Conservation (phyloP, 2,888 invertebrate genomes). For the Pseudoips prasinana region DNA sequence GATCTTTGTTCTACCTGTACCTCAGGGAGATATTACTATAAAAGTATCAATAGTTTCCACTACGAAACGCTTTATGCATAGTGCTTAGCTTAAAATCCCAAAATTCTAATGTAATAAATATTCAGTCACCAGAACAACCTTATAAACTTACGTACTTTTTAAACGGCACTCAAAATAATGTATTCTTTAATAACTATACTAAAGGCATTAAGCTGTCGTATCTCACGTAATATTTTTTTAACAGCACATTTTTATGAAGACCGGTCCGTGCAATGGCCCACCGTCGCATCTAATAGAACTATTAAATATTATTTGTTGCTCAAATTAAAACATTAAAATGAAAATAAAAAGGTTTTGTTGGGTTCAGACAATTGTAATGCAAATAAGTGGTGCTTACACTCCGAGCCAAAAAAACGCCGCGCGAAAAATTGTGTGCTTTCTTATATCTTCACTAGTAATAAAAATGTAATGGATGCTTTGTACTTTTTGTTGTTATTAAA, state of each 20-base stretch:
- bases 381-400: constrained; percentile 47
- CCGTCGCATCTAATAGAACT: constrained; percentile 62
- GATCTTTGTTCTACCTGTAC: too few relatives aligned
- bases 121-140: too few relatives aligned
- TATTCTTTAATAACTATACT: constrained; percentile 26
- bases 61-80: too few relatives aligned
- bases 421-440: constrained; percentile 40
- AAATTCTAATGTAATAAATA: too few relatives aligned
- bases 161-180: too few relatives aligned
- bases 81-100: too few relatives aligned
- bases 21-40: too few relatives aligned
- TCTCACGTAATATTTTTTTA: constrained; percentile 35
- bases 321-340: constrained; percentile 73
- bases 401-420: constrained; percentile 45
- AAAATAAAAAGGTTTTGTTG: constrained; percentile 50
- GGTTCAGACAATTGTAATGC: constrained; percentile 71
- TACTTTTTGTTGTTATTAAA: constrained; percentile 33
- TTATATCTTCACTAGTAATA: constrained; percentile 36
- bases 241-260: constrained; percentile 32
- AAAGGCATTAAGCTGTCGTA: constrained; percentile 22
- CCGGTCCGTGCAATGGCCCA: constrained; percentile 59
- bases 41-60: too few relatives aligned
- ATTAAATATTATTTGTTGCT: constrained; percentile 73
- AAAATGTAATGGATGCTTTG: constrained; percentile 34
- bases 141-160: too few relatives aligned